Conservation (phyloP, 1,140 invertebrate species). For the Diabrotica undecimpunctata region DNA sequence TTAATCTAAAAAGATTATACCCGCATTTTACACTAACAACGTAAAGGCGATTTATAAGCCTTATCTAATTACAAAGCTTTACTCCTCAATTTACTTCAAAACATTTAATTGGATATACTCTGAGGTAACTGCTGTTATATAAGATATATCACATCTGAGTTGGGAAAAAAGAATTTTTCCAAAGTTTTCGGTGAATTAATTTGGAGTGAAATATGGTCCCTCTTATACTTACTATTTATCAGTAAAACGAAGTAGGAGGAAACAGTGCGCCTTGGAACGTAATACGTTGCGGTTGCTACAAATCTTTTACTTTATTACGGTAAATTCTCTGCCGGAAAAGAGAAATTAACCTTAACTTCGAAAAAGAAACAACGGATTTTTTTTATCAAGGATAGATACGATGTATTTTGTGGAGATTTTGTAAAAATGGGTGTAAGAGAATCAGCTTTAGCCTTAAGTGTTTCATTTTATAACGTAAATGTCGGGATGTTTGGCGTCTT, state of each 20-base stretch:
- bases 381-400: neutral
- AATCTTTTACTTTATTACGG: constrained; percentile 3
- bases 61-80: no score
- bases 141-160: neutral
- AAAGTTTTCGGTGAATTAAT: neutral
- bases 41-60: no score
- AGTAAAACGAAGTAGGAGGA: neutral
- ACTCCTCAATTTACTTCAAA: no score
- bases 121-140: neutral
- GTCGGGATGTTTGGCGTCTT: no score
- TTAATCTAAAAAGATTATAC: no score
- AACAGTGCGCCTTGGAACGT: neutral
- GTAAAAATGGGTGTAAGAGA: no score
- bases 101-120: no score
- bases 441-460: no score
- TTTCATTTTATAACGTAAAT: no score
- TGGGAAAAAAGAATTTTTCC: neutral
- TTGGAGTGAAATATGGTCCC: neutral
- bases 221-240: neutral
- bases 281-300: neutral
- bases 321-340: neutral
- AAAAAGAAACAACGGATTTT: neutral
- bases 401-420: no score
- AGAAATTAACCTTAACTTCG: neutral
- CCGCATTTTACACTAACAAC: no score